phyloP scores from a whole-genome alignment of 2,888 invertebrate genomes.

The Leptopilina syphax region DNA sequence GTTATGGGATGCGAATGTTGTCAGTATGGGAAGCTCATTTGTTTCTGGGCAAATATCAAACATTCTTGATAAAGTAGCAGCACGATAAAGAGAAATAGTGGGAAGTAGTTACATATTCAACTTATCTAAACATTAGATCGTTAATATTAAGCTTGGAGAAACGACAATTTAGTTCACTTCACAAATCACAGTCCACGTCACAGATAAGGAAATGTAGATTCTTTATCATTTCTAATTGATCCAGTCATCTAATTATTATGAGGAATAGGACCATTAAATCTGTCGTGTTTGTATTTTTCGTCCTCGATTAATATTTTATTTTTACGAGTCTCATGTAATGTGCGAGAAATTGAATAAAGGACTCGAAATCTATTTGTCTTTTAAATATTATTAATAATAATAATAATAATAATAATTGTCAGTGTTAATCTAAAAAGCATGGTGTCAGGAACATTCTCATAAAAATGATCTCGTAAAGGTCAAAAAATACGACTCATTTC shows the following conservation, averaged over 20 bases:
- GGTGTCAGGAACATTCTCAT: neutral
- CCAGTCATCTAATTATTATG: neutral
- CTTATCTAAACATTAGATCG: conserved; percentile 12
- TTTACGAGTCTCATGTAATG: too few species aligned
- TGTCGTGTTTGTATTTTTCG: too few species aligned
- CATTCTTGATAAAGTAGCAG: conserved; percentile 30
- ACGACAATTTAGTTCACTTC: neutral
- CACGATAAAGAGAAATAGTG: conserved; percentile 39
- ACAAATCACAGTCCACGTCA: neutral
- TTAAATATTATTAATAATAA: too few species aligned
- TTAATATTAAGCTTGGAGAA: conserved; percentile 14
- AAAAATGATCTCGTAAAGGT: conserved; percentile 12
- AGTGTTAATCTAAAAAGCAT: neutral
- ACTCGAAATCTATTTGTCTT: too few species aligned
- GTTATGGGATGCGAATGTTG: conserved; percentile 59
- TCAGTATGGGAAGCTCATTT: conserved; percentile 1
- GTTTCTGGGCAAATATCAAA: conserved; percentile 5
- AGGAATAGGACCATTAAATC: neutral
- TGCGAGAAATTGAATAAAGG: too few species aligned
- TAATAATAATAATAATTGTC: neutral
- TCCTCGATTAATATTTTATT: too few species aligned
- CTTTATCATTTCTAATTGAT: conserved; percentile 3
- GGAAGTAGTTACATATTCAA: conserved; percentile 10
- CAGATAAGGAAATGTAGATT: conserved; percentile 1
- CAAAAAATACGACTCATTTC: conserved; percentile 35